A percentile compares a stretch with the other conserved stretches of the same genome.
Conservation (phyloP, 2,113 vertebrate species). For the Pelecanoides urinatrix region DNA sequence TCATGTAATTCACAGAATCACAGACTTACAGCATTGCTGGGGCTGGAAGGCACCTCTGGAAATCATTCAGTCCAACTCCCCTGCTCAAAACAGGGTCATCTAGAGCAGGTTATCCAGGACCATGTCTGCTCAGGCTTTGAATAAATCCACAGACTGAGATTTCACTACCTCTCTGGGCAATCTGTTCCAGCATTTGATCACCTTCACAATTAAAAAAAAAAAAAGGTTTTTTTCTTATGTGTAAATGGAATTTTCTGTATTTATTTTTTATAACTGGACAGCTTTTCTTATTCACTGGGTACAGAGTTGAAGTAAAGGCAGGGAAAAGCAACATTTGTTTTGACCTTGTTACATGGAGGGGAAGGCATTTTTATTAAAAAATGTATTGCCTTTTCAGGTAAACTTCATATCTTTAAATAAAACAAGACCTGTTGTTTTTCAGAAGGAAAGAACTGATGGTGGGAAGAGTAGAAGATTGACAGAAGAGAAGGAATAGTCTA, state of each 20-base stretch:
- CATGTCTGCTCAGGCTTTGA: background rate
- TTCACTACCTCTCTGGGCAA: background rate
- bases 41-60: background rate
- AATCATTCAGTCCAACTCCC: background rate
- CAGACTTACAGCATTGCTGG: background rate
- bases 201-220: background rate
- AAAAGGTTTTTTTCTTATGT: background rate
- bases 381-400: background rate
- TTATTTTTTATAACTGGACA: background rate
- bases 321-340: background rate
- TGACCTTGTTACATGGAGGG: background rate
- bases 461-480: background rate
- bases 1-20: background rate
- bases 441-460: background rate
- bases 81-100: background rate
- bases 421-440: background rate
- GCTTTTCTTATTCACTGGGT: background rate
- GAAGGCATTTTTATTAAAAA: background rate
- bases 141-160: background rate
- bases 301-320: background rate
- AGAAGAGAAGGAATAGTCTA: background rate
- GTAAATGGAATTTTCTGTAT: background rate
- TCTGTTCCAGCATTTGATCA: background rate
- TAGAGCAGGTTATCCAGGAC: background rate
- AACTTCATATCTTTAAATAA: background rate